These are phyloP conservation scores for Spheniscus mendiculus DNA, from an alignment of 2,113 vertebrate species.

Conservation along the genomic window DNA sequence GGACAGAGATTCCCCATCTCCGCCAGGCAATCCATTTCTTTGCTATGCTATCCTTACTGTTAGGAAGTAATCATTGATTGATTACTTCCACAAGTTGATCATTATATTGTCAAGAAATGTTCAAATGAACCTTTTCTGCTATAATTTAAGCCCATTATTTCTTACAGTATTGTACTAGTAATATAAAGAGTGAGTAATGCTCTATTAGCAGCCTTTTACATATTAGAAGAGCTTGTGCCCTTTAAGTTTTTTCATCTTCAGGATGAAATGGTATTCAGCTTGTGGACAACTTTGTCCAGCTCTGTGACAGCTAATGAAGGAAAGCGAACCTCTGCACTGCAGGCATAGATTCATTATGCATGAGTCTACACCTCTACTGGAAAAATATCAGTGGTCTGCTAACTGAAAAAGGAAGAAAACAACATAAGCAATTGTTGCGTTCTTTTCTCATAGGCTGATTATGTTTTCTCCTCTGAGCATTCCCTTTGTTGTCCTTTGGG, in stretches of 20 bases:
- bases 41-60: neutral
- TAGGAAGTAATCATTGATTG: too few relatives aligned
- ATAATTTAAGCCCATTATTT: neutral
- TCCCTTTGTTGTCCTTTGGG: neutral
- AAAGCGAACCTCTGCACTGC: neutral
- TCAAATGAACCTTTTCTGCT: neutral
- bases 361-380: neutral
- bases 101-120: too few relatives aligned
- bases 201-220: neutral
- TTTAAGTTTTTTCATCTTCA: neutral
- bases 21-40: neutral
- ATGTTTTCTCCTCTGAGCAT: neutral
- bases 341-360: neutral
- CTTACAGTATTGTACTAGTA: neutral
- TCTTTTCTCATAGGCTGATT: neutral
- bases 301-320: neutral
- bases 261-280: neutral
- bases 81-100: too few relatives aligned
- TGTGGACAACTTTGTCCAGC: neutral
- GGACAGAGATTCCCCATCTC: neutral
- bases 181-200: neutral
- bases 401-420: neutral
- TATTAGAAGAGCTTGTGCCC: neutral
- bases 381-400: neutral
- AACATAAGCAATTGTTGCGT: neutral